Evolutionary conservation across 2,113 vertebrate species (phyloP), one percentile per base, ranked within the genome.

Genomic region (Danionella cerebrum): DNA sequence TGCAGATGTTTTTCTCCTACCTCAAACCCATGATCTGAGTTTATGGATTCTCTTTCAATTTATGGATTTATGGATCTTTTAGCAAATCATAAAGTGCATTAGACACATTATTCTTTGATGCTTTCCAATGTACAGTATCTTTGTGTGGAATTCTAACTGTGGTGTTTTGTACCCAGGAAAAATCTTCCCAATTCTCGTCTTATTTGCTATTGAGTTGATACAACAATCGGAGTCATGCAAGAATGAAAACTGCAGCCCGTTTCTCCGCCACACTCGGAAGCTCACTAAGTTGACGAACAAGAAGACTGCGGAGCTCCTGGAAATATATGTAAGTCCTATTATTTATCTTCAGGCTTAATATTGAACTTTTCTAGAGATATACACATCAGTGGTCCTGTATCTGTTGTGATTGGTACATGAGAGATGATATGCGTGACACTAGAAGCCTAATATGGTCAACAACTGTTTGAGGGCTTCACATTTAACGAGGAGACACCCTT

Each of bases 291-390:
- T 83, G 0, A 24, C 60, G 13, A 77, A 78, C 3, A 80, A 67
- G 51, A 80, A 78, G 73, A 78, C 84, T 3, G 72, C 33, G 6
- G 69, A 81, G n/a, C 71, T 88, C 16, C 69, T 86, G 73, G 78
- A 77, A 76, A 80, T 31, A 78, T 89, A 88, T 57, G 87, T 89
- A 72, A 87, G 87, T 85, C 44, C 13, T 48, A 18, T 36, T 22
- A n/a, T 33, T 12, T 18, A 62, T 33, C 33, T 8, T 35, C 48
- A 41, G n/a, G n/a, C 3, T 35, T 11, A 33, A 11, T 54, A 10
- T 1, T 18, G 19, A 54, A 33, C 27, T n/a, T 33, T 53, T 25
- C 27, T 31, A 33, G 19, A 4, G 5, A 31, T 0, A 0, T 33
- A 18, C 19, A 53, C 10, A 3, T 33, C 29, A 53, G 14, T 53